Evolutionary conservation across 2,888 invertebrate species (phyloP).

Genomic region (Cryptocephalus primarius): DNA sequence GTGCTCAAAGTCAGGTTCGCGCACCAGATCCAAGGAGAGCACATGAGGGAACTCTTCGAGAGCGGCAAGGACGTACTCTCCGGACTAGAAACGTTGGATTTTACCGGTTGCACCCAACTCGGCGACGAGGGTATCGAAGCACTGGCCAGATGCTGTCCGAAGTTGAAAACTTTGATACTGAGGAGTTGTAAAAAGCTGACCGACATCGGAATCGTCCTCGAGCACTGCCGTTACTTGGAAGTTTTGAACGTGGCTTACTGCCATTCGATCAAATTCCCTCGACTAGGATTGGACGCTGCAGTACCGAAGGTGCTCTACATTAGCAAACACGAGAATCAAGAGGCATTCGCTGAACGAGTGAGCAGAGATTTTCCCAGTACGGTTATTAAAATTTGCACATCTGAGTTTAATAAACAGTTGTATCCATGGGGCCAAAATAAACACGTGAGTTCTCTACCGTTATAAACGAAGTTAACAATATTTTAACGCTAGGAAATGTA

Average conservation of each 20-base stretch:
- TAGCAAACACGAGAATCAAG: slow-evolving; percentile 6
- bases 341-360: slow-evolving; percentile 4
- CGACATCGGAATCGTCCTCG: slow-evolving; percentile 3
- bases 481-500: too few species aligned
- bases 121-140: slow-evolving; percentile 6
- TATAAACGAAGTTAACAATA: too few species aligned
- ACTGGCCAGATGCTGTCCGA: slow-evolving; percentile 8
- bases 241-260: slow-evolving; percentile 12
- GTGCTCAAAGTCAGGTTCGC: slow-evolving; percentile 9
- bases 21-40: slow-evolving; percentile 8
- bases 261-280: slow-evolving; percentile 1
- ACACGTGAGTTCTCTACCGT: too few species aligned
- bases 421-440: too few species aligned
- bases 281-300: background rate
- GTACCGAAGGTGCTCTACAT: slow-evolving; percentile 7
- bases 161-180: slow-evolving; percentile 7
- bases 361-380: slow-evolving; percentile 1
- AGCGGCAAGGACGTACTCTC: slow-evolving; percentile 5
- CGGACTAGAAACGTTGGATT: slow-evolving; percentile 9
- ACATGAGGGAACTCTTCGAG: slow-evolving; percentile 7
- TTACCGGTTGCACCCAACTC: slow-evolving; percentile 11
- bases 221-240: slow-evolving; percentile 7
- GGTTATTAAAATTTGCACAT: slow-evolving; percentile 7
- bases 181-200: slow-evolving; percentile 10
- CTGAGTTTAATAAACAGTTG: slow-evolving; percentile 11